phyloP scores from a whole-genome alignment of 2,888 invertebrate species.

The Eucriotettix oculatus region DNA sequence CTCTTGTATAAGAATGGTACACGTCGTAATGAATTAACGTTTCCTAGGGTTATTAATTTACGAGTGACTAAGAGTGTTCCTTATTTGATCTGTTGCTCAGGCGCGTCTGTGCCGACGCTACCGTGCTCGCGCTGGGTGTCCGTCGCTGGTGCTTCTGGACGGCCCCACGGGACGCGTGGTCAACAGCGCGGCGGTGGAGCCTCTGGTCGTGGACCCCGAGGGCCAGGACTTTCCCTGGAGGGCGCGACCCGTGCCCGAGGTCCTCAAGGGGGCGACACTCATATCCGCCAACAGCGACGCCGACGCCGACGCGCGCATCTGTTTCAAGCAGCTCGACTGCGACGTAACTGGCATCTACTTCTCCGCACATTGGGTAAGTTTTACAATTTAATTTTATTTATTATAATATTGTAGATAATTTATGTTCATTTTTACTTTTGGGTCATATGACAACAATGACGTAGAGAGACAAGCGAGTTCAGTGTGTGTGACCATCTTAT shows the following conservation, averaged over 20 bases:
- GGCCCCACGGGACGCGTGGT: conserved; percentile 47
- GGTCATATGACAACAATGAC: no score
- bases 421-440: no score
- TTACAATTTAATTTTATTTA: not conserved
- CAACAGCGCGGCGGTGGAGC: conserved; percentile 40
- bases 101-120: conserved; percentile 57
- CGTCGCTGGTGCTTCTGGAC: conserved; percentile 54
- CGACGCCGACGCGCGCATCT: conserved; percentile 26
- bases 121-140: conserved; percentile 47
- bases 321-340: conserved; percentile 41
- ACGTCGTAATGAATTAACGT: no score
- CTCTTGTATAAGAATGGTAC: no score
- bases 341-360: conserved; percentile 67
- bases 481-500: no score
- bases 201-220: conserved; percentile 49
- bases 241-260: conserved; percentile 46
- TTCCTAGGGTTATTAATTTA: no score
- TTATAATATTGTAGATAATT: no score
- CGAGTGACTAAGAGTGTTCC: no score
- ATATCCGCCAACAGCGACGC: conserved; percentile 22
- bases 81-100: conserved; percentile 28
- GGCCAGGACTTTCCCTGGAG: conserved; percentile 62
- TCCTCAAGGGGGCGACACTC: conserved; percentile 17
- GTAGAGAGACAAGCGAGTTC: no score
- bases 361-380: conserved; percentile 76